These are phyloP conservation scores for Syngnathus scovelli DNA, from an alignment of 2,113 vertebrate genomes.

Conservation along the genomic window DNA sequence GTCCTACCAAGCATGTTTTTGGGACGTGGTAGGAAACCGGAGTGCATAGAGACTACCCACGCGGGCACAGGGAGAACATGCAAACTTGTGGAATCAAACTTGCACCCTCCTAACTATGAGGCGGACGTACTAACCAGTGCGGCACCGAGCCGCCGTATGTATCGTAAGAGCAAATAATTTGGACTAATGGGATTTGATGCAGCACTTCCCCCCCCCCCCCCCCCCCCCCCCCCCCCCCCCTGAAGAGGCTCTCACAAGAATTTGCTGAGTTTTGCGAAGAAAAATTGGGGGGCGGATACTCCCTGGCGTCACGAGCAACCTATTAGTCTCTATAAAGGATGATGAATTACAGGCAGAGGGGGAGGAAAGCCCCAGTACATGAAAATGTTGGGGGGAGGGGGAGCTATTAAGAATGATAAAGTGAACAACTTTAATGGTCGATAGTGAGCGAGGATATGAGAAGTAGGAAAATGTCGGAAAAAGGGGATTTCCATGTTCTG, in stretches of 20 bases:
- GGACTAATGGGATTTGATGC: conserved; percentile 10
- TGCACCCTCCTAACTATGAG: too few species aligned
- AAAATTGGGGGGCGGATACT: conserved; percentile 59
- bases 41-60: too few species aligned
- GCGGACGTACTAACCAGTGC: too few species aligned
- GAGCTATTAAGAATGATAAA: conserved; percentile 78
- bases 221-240: conserved; percentile 24
- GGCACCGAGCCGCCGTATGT: not conserved
- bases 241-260: conserved; percentile 31
- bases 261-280: conserved; percentile 24
- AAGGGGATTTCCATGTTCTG: conserved; percentile 48
- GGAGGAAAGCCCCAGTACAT: conserved; percentile 58
- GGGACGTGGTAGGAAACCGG: too few species aligned
- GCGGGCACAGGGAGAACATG: too few species aligned
- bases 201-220: conserved; percentile 21
- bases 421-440: conserved; percentile 63
- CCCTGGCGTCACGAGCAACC: conserved; percentile 61
- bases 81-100: too few species aligned
- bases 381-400: conserved; percentile 27
- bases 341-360: conserved; percentile 72
- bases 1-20: too few species aligned
- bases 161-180: not conserved
- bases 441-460: conserved; percentile 46
- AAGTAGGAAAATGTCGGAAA: conserved; percentile 45
- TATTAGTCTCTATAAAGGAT: conserved; percentile 80